Evolutionary conservation across 2,113 vertebrate genomes (phyloP).

Genomic region (Pagrus major): DNA sequence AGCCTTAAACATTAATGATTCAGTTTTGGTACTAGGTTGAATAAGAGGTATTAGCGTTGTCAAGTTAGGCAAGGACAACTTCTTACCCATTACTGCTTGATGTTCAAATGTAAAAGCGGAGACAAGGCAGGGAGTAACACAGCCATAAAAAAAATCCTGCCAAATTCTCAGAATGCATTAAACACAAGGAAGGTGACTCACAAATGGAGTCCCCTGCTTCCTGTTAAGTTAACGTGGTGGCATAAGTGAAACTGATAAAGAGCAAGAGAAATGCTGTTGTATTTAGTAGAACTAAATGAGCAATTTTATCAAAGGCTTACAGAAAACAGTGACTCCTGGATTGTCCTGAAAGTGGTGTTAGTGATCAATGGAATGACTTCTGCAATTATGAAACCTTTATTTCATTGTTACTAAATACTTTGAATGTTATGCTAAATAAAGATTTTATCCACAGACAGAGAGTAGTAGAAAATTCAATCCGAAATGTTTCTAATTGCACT

Average conservation of each 20-base stretch:
- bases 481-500: neutral
- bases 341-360: conserved; percentile 7
- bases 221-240: conserved; percentile 14
- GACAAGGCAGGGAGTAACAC: conserved; percentile 8
- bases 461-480: neutral
- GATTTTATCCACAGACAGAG: neutral
- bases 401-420: neutral
- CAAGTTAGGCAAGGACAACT: conserved; percentile 39
- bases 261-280: conserved; percentile 17
- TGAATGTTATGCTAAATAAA: conserved; percentile 1
- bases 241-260: conserved; percentile 2
- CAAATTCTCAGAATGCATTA: conserved; percentile 24
- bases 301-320: neutral
- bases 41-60: conserved; percentile 50
- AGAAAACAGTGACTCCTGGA: neutral
- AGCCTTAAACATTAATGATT: conserved; percentile 62
- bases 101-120: conserved; percentile 36
- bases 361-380: conserved; percentile 3
- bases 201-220: conserved; percentile 22
- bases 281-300: neutral
- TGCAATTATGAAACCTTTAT: conserved; percentile 11
- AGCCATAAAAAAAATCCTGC: neutral
- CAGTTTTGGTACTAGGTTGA: conserved; percentile 50
- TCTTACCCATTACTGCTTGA: conserved; percentile 35
- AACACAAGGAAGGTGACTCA: neutral